Evolutionary conservation across 2,888 invertebrate species (phyloP), one percentile per base, ranked within the genome.

Genomic region (Sarcophaga subvicina): DNA sequence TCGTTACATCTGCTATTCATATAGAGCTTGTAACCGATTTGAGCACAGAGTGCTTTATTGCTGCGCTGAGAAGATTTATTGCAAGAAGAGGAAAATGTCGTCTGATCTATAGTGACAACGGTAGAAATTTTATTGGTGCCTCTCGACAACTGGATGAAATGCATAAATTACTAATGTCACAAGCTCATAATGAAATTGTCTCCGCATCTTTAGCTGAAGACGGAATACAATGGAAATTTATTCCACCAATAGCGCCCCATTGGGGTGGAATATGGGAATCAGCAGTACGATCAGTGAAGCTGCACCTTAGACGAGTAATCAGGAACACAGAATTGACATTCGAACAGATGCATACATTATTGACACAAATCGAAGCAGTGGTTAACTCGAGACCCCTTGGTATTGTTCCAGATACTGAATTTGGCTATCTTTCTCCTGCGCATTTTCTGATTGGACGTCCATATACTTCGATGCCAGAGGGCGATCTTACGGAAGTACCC

Each of bases 241-340:
- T 86, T 62, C 71, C 87, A 3, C 83, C 88, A 8, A 37, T 75
- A n/a, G 75, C 83, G 2, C 85, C 85, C 10, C 80, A 86, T 64
- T 88, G 86, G 70, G 85, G 85, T 20, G 88, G 86, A 1, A 83
- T 88, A 25, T 87, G 85, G 88, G 86, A 88, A 62, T 85, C 86
- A 0, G 86, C 73, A 5, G 83, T 88, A 1, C 80, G 80, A 59
- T 86, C 87, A 27, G 83, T 88, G 1, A 89, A 89, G 54, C 69
- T 87, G 20, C 85, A 88, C 62, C 75, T 89, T 22, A 22, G 76
- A 37, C 82, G 89, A 0, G 84, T 87, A 0, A 63, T 77, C 0
- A 59, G 45, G 22, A 77, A 77, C 22, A 25, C 77, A 8, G 45
- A 27, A 17, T 54, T 45, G 37, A 73, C 5, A 25, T 63, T 87